Evolutionary conservation across 35 echinoderm and acorn worm genomes (phyloP).

Genomic region (Diadema setosum): DNA sequence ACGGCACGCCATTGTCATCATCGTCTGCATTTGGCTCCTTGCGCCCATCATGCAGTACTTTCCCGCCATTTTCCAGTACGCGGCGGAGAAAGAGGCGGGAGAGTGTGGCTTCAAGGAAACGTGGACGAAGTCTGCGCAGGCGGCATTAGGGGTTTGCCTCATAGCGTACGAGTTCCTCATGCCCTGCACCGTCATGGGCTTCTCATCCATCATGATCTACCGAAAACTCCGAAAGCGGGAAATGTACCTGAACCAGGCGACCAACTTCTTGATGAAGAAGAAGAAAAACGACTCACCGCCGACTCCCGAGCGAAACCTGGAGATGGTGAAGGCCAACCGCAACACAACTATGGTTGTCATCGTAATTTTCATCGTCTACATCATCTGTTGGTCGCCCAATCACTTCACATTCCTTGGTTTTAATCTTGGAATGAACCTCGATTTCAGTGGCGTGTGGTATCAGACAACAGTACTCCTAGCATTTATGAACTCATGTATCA

Average conservation of each 20-base stretch:
- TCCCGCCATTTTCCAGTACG: constrained; percentile 46
- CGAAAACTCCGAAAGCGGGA: constrained; percentile 28
- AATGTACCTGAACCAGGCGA: neutral
- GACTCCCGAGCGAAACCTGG: neutral
- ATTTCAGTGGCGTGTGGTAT: constrained; percentile 50
- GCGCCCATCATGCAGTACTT: constrained; percentile 57
- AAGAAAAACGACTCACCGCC: neutral
- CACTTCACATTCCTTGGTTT: constrained; percentile 57
- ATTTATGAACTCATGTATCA: constrained; percentile 66
- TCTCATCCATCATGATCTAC: constrained; percentile 32
- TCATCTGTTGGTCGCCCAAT: constrained; percentile 71
- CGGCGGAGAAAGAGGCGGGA: neutral
- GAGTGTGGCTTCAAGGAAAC: neutral
- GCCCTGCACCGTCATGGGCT: constrained; percentile 46
- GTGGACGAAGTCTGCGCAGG: neutral
- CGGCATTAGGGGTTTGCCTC: constrained; percentile 10
- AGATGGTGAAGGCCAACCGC: constrained; percentile 19
- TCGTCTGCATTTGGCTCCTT: constrained; percentile 23
- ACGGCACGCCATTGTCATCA: constrained; percentile 3
- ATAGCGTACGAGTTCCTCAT: constrained; percentile 46
- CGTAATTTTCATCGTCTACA: constrained; percentile 36
- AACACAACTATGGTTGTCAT: constrained; percentile 35
- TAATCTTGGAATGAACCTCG: constrained; percentile 26
- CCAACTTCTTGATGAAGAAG: neutral
- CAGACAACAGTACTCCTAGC: constrained; percentile 58